These are phyloP conservation scores for Campoplex capitator DNA, from an alignment of 2,888 invertebrate species.

Conservation along the genomic window DNA sequence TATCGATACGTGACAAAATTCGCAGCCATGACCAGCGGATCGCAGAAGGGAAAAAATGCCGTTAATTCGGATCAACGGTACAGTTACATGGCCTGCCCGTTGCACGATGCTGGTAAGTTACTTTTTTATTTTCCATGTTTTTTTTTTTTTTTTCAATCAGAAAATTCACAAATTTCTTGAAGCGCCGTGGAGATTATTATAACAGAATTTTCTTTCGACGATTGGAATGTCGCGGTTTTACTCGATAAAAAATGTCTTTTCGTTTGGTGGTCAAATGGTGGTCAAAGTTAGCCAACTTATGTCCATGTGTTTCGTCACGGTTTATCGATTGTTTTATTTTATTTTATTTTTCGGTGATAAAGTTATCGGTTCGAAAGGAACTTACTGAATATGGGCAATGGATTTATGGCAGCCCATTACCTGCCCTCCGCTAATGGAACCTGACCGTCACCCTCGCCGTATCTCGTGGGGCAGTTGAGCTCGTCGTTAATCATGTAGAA, in stretches of 20 bases:
- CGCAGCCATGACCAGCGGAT: constrained; percentile 79
- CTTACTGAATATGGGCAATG: background rate
- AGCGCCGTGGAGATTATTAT: background rate
- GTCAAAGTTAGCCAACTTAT: background rate
- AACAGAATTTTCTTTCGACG: background rate
- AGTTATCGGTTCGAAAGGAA: background rate
- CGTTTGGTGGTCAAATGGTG: background rate
- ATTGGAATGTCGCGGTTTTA: background rate
- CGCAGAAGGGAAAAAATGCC: constrained; percentile 77
- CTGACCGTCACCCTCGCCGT: constrained; percentile 23
- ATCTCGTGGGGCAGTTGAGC: constrained; percentile 13
- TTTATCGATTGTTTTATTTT: background rate
- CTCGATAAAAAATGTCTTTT: background rate
- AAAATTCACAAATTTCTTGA: background rate
- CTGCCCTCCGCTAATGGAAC: background rate
- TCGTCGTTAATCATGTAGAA: constrained; percentile 28
- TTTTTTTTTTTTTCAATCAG: constrained; percentile 1
- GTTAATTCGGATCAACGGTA: constrained; percentile 78
- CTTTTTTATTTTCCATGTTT: background rate
- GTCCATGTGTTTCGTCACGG: background rate
- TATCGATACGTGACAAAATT: constrained; percentile 81
- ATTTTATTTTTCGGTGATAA: background rate
- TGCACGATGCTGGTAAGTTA: constrained; percentile 79
- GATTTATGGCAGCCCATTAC: background rate
- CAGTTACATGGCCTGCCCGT: constrained; percentile 81